phyloP scores from a whole-genome alignment of 2,113 vertebrate genomes.

The Microcebus murinus region DNA sequence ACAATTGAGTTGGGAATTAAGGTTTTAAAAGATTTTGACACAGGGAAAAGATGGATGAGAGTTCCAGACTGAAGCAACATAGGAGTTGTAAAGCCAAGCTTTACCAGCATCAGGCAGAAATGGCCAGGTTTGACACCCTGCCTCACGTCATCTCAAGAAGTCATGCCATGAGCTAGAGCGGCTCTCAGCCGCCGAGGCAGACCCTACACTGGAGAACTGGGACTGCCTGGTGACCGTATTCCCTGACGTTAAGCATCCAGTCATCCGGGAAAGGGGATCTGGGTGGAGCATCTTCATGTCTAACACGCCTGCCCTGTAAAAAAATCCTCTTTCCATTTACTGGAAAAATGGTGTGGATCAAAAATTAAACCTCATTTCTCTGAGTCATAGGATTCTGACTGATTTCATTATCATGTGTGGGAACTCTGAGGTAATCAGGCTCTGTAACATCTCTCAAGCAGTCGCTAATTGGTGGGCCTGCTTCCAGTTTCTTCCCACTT shows the following conservation, averaged over 20 bases:
- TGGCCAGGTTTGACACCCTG: neutral
- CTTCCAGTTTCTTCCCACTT: conserved; percentile 27
- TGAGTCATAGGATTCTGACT: neutral
- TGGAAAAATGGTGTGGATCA: neutral
- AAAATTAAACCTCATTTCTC: conserved; percentile 50
- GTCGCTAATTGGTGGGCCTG: neutral
- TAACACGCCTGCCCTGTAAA: fast-evolving
- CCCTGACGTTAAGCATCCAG: neutral
- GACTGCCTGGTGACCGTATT: neutral
- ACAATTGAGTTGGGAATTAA: neutral
- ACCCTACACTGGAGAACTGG: neutral
- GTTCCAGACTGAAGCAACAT: fast-evolving
- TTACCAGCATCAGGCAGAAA: neutral
- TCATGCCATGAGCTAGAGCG: neutral
- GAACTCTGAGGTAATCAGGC: conserved; percentile 24
- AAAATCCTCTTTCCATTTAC: neutral
- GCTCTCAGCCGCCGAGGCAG: neutral
- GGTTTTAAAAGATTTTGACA: neutral
- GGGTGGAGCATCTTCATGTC: neutral
- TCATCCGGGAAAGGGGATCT: neutral
- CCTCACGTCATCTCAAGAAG: neutral
- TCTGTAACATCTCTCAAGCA: neutral
- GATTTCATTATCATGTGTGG: conserved; percentile 2
- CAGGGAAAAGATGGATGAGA: neutral
- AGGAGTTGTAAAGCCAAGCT: neutral